A percentile compares a stretch with the other conserved stretches of the same genome.
Evolutionary conservation across 2,113 vertebrate genomes (phyloP).

Genomic region (Chitala chitala): DNA sequence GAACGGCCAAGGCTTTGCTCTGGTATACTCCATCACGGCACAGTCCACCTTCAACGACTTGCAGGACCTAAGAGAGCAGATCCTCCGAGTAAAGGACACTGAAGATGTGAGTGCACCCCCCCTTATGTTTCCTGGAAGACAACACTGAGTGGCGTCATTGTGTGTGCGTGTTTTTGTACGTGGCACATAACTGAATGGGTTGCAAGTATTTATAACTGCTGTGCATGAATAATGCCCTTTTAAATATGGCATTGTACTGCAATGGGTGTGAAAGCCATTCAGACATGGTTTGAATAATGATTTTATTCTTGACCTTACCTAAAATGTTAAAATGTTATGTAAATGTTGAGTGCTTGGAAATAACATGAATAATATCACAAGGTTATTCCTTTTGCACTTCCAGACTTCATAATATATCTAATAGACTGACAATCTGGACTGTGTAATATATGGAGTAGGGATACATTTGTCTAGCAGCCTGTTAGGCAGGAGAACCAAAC

Average conservation of each 20-base stretch:
- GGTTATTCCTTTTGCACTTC: not conserved
- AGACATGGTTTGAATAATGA: too few species aligned
- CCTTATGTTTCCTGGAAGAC: conserved; percentile 5
- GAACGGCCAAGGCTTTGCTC: conserved; percentile 96
- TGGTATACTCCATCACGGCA: conserved; percentile 98
- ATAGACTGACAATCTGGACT: not conserved
- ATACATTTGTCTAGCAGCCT: not conserved
- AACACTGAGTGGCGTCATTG: not conserved
- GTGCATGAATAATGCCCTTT: too few species aligned
- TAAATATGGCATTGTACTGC: too few species aligned
- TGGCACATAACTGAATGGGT: too few species aligned
- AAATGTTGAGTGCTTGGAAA: too few species aligned
- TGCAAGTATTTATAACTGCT: too few species aligned
- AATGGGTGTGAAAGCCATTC: too few species aligned
- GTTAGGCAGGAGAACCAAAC: not conserved
- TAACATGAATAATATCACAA: too few species aligned
- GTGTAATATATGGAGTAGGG: too few species aligned
- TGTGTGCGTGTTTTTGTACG: too few species aligned
- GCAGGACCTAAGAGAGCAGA: conserved; percentile 96
- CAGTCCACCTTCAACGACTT: conserved; percentile 98
- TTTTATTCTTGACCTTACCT: too few species aligned
- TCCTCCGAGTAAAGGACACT: conserved; percentile 95
- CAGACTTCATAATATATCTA: not conserved
- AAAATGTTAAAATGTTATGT: too few species aligned
- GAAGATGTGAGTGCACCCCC: conserved; percentile 81